Conservation (phyloP, 2,113 vertebrate species). For the Hippocampus comes region DNA sequence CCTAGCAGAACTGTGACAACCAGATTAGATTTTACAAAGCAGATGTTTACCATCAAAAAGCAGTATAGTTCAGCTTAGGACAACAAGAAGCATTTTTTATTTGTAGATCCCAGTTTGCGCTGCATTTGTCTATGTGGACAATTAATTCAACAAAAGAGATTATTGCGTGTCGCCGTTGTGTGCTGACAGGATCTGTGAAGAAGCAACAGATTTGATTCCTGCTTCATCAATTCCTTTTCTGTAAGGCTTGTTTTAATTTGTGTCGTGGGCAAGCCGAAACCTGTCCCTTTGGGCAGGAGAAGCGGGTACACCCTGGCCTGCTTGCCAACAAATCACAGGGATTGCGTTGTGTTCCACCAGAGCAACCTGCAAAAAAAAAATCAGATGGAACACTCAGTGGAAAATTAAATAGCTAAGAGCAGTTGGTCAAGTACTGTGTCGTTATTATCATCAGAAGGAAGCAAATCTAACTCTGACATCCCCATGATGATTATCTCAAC, state of each 20-base stretch:
- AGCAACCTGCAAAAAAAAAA: background rate
- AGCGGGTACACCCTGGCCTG: no score
- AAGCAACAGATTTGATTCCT: background rate
- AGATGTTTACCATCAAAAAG: background rate
- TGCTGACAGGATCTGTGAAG: background rate
- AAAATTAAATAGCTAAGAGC: background rate
- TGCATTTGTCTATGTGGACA: background rate
- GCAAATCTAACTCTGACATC: background rate
- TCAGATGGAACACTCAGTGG: background rate
- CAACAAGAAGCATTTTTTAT: background rate
- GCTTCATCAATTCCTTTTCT: background rate
- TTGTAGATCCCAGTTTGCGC: background rate
- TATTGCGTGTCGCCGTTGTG: background rate
- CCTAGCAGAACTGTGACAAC: background rate
- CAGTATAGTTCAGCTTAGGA: background rate
- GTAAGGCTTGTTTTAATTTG: no score
- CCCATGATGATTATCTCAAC: background rate
- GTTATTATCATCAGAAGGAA: background rate
- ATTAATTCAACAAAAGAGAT: slow-evolving; percentile 2
- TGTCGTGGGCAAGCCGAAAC: no score
- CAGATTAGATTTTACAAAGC: background rate
- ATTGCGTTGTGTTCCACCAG: background rate
- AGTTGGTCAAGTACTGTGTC: background rate
- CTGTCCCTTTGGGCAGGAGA: no score
- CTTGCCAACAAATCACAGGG: no score